Conservation (phyloP, 2,797 vertebrate species). For the Sebastes wilsoni region DNA sequence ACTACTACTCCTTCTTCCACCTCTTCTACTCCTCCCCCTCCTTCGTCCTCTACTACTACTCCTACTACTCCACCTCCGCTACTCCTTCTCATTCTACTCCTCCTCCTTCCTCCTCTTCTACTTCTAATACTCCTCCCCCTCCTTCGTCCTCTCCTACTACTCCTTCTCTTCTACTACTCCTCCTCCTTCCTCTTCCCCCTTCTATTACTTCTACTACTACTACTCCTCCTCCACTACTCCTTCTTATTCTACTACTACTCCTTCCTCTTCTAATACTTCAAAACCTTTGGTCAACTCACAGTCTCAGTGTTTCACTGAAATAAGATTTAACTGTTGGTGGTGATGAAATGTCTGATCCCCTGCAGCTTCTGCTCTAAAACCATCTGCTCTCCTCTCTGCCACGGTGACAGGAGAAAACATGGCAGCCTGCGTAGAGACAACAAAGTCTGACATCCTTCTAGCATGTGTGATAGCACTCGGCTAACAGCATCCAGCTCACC, state of each 20-base stretch:
- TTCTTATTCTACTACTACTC: no score
- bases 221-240: no score
- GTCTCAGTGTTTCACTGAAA: neutral
- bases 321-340: neutral
- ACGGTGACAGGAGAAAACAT: neutral
- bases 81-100: no score
- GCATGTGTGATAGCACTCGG: neutral
- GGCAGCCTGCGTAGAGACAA: neutral
- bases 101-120: no score
- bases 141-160: neutral
- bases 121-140: neutral
- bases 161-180: no score
- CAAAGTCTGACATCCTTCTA: slow-evolving; percentile 3
- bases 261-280: neutral
- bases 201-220: no score
- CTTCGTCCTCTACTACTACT: no score
- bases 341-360: neutral
- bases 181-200: no score
- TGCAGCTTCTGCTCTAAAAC: neutral
- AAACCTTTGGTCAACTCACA: neutral
- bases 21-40: no score
- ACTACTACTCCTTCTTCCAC: no score
- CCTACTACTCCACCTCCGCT: no score
- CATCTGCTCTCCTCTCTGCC: neutral
- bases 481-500: neutral